Percentiles rank a stretch among this genome's conserved stretches.
phyloP scores from a whole-genome alignment of 2,888 invertebrate species.

The Caenorhabditis auriculariae region DNA sequence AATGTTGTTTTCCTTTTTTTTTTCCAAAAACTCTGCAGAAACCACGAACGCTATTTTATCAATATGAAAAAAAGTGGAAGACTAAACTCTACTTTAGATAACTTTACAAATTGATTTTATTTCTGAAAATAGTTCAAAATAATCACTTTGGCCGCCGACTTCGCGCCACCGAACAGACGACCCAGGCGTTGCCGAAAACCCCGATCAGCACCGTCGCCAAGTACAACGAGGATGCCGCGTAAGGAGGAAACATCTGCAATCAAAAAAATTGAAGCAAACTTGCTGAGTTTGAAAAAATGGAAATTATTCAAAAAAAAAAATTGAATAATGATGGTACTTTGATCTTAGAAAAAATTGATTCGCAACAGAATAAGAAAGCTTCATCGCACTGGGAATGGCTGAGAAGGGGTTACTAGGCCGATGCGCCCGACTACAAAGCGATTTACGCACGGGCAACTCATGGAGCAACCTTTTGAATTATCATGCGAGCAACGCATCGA shows the following conservation, averaged over 20 bases:
- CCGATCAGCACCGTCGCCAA: constrained; percentile 47
- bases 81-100: too few relatives aligned
- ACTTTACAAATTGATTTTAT: too few relatives aligned
- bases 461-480: too few relatives aligned
- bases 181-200: constrained; percentile 59
- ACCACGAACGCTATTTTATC: too few relatives aligned
- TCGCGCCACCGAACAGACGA: constrained; percentile 57
- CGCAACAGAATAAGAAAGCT: not conserved
- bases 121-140: too few relatives aligned
- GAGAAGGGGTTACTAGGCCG: too few relatives aligned
- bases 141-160: constrained; percentile 46
- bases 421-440: too few relatives aligned
- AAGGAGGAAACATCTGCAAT: constrained; percentile 29
- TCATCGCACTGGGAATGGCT: constrained; percentile 2
- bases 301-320: constrained; percentile 5
- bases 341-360: not conserved
- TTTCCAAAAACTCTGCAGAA: too few relatives aligned
- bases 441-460: too few relatives aligned
- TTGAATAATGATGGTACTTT: not conserved
- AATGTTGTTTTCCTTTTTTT: too few relatives aligned
- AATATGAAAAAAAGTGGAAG: too few relatives aligned
- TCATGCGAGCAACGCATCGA: too few relatives aligned
- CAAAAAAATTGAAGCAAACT: not conserved
- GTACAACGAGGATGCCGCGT: constrained; percentile 38
- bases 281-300: not conserved